Evolutionary conservation across 1,140 invertebrate species (phyloP).

Genomic region (Bradynema listronoti): DNA sequence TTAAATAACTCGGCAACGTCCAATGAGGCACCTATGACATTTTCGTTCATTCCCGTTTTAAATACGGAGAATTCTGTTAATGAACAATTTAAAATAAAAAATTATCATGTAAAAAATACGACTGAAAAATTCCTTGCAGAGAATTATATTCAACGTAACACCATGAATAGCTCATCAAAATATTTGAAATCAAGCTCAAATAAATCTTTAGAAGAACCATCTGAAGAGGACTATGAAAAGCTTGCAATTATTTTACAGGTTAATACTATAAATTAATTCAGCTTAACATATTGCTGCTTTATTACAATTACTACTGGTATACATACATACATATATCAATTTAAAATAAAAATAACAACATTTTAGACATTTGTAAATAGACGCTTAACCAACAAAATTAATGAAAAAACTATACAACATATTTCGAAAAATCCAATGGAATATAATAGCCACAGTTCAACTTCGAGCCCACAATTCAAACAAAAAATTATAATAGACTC

Average conservation of each 20-base stretch:
- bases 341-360: not conserved
- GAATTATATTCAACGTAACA: too few species aligned
- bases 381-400: not conserved
- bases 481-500: too few species aligned
- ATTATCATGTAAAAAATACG: too few species aligned
- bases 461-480: too few species aligned
- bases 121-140: too few species aligned
- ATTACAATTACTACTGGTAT: not conserved
- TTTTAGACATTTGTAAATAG: not conserved
- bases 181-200: too few species aligned
- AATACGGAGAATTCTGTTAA: too few species aligned
- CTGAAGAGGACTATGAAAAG: slow-evolving; percentile 1
- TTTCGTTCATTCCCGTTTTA: too few species aligned
- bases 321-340: not conserved
- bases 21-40: too few species aligned
- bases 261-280: not conserved
- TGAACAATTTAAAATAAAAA: too few species aligned
- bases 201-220: slow-evolving; percentile 1
- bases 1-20: too few species aligned
- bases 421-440: not conserved
- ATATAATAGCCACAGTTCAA: not conserved
- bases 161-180: too few species aligned
- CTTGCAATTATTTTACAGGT: slow-evolving; percentile 6
- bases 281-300: not conserved
- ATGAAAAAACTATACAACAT: not conserved